Evolutionary conservation across 2,888 invertebrate species (phyloP).

Genomic region (Frankliniella fusca): DNA sequence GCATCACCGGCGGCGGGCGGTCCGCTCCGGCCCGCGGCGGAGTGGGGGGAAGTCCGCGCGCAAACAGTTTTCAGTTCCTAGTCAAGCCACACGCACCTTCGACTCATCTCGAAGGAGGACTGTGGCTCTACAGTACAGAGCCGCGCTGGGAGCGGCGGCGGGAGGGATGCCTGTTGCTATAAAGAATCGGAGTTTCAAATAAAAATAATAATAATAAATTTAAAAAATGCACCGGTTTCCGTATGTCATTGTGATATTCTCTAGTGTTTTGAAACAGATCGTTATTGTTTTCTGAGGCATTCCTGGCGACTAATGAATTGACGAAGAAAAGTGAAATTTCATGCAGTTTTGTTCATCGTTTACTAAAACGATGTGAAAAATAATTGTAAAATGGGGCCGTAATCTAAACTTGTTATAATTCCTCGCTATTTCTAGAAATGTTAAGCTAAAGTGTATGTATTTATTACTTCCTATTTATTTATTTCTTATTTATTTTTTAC

Average conservation of each 20-base stretch:
- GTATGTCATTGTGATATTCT: conserved; percentile 16
- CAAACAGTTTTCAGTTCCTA: conserved; percentile 11
- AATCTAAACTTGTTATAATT: not conserved
- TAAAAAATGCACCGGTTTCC: not conserved
- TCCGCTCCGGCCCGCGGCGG: not conserved
- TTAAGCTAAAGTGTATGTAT: not conserved
- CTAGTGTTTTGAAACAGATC: not conserved
- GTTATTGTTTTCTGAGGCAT: not conserved
- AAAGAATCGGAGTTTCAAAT: too few relatives aligned
- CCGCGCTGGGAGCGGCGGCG: too few relatives aligned
- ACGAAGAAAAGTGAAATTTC: too few relatives aligned
- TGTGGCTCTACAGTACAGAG: too few relatives aligned
- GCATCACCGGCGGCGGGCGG: too few relatives aligned
- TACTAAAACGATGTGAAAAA: not conserved
- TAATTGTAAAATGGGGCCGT: too few relatives aligned
- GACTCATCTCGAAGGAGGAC: not conserved
- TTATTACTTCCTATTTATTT: not conserved
- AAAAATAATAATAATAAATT: not conserved
- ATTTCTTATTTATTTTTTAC: not conserved
- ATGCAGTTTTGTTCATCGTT: too few relatives aligned
- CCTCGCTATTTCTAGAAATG: too few relatives aligned
- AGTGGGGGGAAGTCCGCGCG: not conserved
- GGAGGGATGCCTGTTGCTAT: too few relatives aligned
- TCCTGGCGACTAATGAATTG: not conserved
- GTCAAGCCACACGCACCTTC: not conserved